These are phyloP conservation scores for Neoscelio sp. DNA, from an alignment of 2,888 invertebrate species.

Conservation along the genomic window DNA sequence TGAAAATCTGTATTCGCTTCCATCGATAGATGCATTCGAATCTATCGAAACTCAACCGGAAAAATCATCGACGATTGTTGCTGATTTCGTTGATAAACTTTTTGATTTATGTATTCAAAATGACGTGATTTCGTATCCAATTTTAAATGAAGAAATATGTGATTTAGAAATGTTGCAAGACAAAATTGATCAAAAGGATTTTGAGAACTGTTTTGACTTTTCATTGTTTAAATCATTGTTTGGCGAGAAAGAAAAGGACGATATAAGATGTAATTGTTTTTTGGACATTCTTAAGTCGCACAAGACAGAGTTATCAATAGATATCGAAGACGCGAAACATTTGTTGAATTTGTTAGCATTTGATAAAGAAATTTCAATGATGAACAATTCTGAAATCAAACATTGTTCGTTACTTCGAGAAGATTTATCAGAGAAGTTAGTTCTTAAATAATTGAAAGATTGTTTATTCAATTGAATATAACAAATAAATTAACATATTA, in stretches of 20 bases:
- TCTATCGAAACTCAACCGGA: no score
- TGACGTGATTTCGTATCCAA: conserved; percentile 16
- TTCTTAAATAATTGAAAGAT: not conserved
- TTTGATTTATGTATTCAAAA: conserved; percentile 10
- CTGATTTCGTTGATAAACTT: conserved; percentile 20
- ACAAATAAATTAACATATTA: no score
- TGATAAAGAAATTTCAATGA: not conserved
- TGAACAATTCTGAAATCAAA: conserved; percentile 19
- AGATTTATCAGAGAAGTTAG: not conserved
- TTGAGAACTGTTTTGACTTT: conserved; percentile 1
- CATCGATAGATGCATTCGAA: not conserved
- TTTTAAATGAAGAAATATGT: not conserved
- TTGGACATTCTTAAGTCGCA: not conserved
- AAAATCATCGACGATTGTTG: no score
- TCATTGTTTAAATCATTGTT: conserved; percentile 19
- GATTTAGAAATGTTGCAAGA: no score
- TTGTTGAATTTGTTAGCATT: conserved; percentile 39
- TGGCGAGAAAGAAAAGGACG: not conserved
- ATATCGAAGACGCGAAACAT: conserved; percentile 14
- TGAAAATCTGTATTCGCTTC: not conserved
- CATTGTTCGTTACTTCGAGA: not conserved
- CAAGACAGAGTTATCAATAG: not conserved
- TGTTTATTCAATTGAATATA: no score
- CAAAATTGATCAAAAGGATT: no score
- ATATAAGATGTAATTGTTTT: conserved; percentile 19